Evolutionary conservation across 2,113 vertebrate genomes (phyloP).

Genomic region (Odontesthes bonariensis): DNA sequence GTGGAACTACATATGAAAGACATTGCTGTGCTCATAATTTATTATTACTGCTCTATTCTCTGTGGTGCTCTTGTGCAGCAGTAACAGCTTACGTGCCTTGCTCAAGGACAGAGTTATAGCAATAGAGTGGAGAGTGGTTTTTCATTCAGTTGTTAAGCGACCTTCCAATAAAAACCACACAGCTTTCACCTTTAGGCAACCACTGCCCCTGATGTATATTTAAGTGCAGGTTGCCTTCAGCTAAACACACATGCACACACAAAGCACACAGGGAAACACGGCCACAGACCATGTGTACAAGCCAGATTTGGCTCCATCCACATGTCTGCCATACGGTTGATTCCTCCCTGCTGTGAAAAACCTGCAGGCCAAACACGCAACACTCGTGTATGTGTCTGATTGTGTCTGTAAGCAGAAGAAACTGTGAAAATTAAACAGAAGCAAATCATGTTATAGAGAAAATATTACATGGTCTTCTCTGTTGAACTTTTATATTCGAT

Average conservation of each 20-base stretch:
- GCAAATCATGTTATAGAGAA: slow-evolving; percentile 11
- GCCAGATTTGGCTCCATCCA: slow-evolving; percentile 71
- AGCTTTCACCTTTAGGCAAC: slow-evolving; percentile 66
- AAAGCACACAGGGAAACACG: slow-evolving; percentile 43
- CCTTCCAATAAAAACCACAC: slow-evolving; percentile 56
- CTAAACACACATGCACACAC: slow-evolving; percentile 23
- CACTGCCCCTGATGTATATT: slow-evolving; percentile 69
- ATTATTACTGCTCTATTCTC: neutral
- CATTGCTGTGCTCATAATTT: neutral
- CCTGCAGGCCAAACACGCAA: slow-evolving; percentile 76
- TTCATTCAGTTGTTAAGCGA: slow-evolving; percentile 54
- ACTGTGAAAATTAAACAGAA: slow-evolving; percentile 19
- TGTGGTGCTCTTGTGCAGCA: neutral
- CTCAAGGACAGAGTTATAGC: slow-evolving; percentile 56
- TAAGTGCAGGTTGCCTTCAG: slow-evolving; percentile 58
- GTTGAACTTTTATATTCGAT: neutral
- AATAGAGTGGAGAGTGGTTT: slow-evolving; percentile 43
- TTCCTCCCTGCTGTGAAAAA: slow-evolving; percentile 75
- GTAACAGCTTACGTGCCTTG: slow-evolving; percentile 57
- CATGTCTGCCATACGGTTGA: slow-evolving; percentile 77
- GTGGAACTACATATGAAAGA: neutral
- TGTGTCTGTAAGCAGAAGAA: slow-evolving; percentile 11
- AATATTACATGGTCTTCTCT: slow-evolving; percentile 7
- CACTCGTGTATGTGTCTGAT: slow-evolving; percentile 28
- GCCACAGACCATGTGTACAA: slow-evolving; percentile 70